Conservation (phyloP, 2,888 invertebrate species). For the Priocnemis perturbator region DNA sequence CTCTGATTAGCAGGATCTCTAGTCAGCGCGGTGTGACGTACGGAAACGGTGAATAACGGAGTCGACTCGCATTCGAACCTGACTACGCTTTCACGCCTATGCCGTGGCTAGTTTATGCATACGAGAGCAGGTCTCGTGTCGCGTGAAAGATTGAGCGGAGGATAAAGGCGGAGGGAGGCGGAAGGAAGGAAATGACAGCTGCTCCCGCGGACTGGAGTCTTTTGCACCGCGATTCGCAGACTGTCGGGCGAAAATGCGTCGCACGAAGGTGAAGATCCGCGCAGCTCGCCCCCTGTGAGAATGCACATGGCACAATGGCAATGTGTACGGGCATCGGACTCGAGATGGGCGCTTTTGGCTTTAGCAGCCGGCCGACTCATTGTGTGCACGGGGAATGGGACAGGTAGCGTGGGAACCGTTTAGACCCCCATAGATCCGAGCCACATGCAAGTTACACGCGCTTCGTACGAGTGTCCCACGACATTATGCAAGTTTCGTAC, state of each 20-base stretch:
- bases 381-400: slow-evolving; percentile 49
- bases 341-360: slow-evolving; percentile 46
- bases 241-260: too few relatives aligned
- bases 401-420: slow-evolving; percentile 74
- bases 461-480: slow-evolving; percentile 34
- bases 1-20: too few relatives aligned
- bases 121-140: too few relatives aligned
- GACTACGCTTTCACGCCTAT: too few relatives aligned
- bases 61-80: too few relatives aligned
- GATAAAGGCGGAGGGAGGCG: neutral
- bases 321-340: slow-evolving; percentile 8
- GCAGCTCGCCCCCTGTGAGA: slow-evolving; percentile 15
- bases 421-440: slow-evolving; percentile 64
- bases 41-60: too few relatives aligned
- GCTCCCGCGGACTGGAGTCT: too few relatives aligned
- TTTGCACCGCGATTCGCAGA: too few relatives aligned
- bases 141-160: neutral
- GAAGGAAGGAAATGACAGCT: neutral
- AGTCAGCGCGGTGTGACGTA: too few relatives aligned
- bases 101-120: too few relatives aligned
- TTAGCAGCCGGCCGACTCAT: slow-evolving; percentile 34
- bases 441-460: slow-evolving; percentile 27
- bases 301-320: slow-evolving; percentile 24
- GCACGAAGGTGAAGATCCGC: neutral
- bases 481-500: slow-evolving; percentile 38